Evolutionary conservation across 2,888 invertebrate genomes (phyloP).

Genomic region (Philaethria dido): DNA sequence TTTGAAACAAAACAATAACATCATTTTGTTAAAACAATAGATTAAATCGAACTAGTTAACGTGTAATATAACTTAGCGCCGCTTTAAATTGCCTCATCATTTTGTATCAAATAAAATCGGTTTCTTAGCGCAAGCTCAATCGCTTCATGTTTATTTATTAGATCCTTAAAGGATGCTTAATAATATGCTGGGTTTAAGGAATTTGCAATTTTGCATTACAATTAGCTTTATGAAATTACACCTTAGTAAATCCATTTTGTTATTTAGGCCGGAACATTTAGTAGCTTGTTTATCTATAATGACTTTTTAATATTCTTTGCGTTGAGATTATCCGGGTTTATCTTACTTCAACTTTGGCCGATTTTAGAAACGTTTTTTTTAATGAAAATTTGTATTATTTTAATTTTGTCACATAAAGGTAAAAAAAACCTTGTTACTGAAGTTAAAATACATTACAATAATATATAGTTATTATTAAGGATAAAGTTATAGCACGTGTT

Average conservation of each 20-base stretch:
- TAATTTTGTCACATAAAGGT: background rate
- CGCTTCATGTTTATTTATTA: slow-evolving; percentile 76
- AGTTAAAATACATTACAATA: too few relatives aligned
- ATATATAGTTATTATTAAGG: too few relatives aligned
- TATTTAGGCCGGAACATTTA: slow-evolving; percentile 26
- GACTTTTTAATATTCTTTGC: slow-evolving; percentile 26
- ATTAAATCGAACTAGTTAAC: slow-evolving; percentile 23
- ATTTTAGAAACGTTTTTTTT: background rate
- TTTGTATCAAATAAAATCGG: slow-evolving; percentile 42
- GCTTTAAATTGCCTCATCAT: slow-evolving; percentile 35
- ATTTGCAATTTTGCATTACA: slow-evolving; percentile 46
- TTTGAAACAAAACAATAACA: slow-evolving; percentile 10
- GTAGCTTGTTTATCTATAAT: slow-evolving; percentile 24
- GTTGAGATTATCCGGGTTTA: slow-evolving; percentile 14
- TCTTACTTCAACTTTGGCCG: background rate
- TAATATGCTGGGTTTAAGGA: slow-evolving; percentile 44
- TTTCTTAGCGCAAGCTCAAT: slow-evolving; percentile 44
- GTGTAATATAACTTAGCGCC: slow-evolving; percentile 31
- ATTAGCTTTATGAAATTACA: slow-evolving; percentile 38
- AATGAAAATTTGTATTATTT: background rate
- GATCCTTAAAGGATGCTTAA: slow-evolving; percentile 58
- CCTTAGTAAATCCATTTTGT: slow-evolving; percentile 38
- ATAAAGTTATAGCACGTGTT: too few relatives aligned
- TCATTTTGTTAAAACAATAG: background rate
- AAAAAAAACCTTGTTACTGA: too few relatives aligned